Evolutionary conservation across 2,888 invertebrate genomes (phyloP).

Genomic region (Branchellion lobata): DNA sequence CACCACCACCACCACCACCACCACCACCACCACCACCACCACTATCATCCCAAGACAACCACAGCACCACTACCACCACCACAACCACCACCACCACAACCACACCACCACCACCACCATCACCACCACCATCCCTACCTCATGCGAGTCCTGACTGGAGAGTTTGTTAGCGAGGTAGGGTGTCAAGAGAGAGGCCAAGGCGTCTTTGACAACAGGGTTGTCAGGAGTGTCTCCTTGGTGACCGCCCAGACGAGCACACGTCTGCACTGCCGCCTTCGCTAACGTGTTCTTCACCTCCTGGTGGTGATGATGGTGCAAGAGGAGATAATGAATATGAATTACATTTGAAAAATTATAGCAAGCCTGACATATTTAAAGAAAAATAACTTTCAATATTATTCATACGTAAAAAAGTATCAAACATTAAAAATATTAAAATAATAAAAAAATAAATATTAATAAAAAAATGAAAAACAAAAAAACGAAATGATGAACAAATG

Average conservation of each 20-base stretch:
- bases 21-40: neutral
- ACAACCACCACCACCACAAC: too few relatives aligned
- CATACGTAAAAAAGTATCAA: neutral
- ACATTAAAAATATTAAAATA: neutral
- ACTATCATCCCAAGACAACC: neutral
- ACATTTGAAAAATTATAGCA: too few relatives aligned
- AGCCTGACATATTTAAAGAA: neutral
- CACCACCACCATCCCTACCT: too few relatives aligned
- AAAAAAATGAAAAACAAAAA: neutral
- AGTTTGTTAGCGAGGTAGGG: conserved; percentile 81
- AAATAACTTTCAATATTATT: neutral
- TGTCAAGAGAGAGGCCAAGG: conserved; percentile 74
- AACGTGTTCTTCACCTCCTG: conserved; percentile 88
- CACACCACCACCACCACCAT: too few relatives aligned
- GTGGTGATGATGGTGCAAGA: neutral
- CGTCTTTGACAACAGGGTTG: conserved; percentile 70
- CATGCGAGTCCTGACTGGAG: conserved; percentile 72
- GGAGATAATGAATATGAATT: neutral
- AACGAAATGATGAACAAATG: neutral
- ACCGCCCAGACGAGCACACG: conserved; percentile 80
- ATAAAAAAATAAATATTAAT: neutral
- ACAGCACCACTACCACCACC: too few relatives aligned
- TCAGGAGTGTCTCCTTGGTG: conserved; percentile 64
- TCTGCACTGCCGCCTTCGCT: conserved; percentile 80
- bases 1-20: too few relatives aligned